These are phyloP conservation scores for Sclerodermus sp. DNA, from an alignment of 2,888 invertebrate genomes.

Conservation along the genomic window DNA sequence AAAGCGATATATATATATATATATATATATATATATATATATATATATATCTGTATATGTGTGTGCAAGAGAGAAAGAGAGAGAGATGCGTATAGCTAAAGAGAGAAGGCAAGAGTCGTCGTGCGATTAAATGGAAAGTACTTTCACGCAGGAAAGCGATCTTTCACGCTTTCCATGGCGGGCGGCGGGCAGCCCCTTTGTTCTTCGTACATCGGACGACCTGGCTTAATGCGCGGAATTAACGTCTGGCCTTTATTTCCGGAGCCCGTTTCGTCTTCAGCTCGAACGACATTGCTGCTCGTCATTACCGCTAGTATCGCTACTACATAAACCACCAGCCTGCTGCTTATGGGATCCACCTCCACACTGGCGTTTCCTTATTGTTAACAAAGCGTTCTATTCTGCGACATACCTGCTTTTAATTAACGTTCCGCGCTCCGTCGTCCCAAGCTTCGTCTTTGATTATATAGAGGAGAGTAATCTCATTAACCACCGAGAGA, in stretches of 20 bases:
- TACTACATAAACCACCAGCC: background rate
- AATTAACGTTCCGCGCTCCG: background rate
- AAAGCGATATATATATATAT: background rate
- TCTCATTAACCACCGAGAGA: no score
- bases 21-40: no score
- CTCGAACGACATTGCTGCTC: no score
- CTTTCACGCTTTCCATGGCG: slow-evolving; percentile 34
- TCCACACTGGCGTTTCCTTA: background rate
- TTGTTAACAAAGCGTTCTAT: background rate
- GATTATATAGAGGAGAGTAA: no score
- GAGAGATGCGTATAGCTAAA: no score
- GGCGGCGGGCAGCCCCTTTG: slow-evolving; percentile 6
- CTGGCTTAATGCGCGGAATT: slow-evolving; percentile 9
- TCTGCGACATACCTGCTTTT: background rate
- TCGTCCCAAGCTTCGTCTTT: no score
- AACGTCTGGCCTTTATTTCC: slow-evolving; percentile 27
- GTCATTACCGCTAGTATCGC: no score
- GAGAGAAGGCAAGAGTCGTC: no score
- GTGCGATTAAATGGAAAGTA: slow-evolving; percentile 31
- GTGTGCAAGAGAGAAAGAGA: no score
- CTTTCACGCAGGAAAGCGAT: slow-evolving; percentile 31
- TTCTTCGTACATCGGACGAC: background rate
- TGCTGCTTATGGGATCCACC: background rate
- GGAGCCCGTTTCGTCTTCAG: slow-evolving; percentile 14
- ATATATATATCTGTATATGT: no score